Evolutionary conservation across 1,140 invertebrate genomes (phyloP).

Genomic region (Drosophila miranda): DNA sequence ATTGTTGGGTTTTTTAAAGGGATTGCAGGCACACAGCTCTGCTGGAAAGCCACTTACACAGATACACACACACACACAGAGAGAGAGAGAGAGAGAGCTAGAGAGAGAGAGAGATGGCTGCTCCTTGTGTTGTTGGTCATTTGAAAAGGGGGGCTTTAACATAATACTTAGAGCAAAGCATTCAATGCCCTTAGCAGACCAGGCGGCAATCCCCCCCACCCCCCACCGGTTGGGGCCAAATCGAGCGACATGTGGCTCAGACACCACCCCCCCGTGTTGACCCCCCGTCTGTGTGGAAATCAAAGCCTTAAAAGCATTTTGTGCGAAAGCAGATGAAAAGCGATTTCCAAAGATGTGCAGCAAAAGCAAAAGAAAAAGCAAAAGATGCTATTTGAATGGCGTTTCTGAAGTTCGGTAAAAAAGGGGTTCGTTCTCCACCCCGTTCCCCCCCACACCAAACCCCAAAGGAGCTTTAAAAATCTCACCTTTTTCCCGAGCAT

Average conservation of each 20-base stretch:
- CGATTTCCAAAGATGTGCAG: conserved; percentile 34
- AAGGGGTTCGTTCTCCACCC: conserved; percentile 7
- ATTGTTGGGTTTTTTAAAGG: conserved; percentile 69
- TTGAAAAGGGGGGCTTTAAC: conserved; percentile 45
- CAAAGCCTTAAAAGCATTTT: conserved; percentile 69
- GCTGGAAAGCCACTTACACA: conserved; percentile 71
- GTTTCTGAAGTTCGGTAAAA: conserved; percentile 9
- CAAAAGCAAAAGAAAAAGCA: conserved; percentile 13
- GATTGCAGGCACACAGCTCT: conserved; percentile 31
- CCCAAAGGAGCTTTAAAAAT: conserved; percentile 1
- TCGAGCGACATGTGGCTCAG: conserved; percentile 23
- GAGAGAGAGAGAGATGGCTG: not conserved
- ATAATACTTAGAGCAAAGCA: conserved; percentile 41
- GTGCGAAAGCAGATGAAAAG: conserved; percentile 45
- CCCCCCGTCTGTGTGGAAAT: conserved; percentile 49
- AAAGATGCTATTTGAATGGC: conserved; percentile 29
- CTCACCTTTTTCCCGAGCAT: conserved; percentile 3
- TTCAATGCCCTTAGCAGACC: conserved; percentile 31
- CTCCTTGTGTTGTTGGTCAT: conserved; percentile 39
- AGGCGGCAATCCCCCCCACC: too few species aligned
- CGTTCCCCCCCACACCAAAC: not conserved
- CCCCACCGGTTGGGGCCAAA: conserved; percentile 3
- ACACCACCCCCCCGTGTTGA: conserved; percentile 4
- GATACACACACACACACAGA: conserved; percentile 2
- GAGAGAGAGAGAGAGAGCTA: not conserved